These are phyloP conservation scores for Chamaedrilus cognettii DNA, from an alignment of 2,888 invertebrate species.

Conservation along the genomic window DNA sequence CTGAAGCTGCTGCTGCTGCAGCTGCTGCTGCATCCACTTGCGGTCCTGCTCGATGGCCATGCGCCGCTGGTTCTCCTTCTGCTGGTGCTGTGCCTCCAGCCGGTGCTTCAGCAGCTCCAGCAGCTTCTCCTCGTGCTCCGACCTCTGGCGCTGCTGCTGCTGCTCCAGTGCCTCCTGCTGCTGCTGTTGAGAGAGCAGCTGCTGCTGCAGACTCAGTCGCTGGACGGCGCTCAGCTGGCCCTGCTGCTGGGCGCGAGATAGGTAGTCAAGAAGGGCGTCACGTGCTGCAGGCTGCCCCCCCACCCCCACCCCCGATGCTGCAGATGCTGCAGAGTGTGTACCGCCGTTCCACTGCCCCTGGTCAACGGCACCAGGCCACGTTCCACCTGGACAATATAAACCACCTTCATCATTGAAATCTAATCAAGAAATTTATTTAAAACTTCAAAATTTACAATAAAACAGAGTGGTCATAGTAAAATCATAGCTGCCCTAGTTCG, in stretches of 20 bases:
- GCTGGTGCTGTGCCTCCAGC: not conserved
- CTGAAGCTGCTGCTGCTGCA: constrained; percentile 1
- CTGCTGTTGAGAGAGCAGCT: constrained; percentile 7
- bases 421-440: too few relatives aligned
- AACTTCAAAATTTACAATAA: too few relatives aligned
- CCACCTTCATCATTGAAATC: too few relatives aligned
- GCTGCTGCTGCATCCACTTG: constrained; percentile 5
- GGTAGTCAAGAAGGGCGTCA: not conserved
- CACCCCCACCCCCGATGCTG: too few relatives aligned
- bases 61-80: not conserved
- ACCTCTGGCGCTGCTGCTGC: not conserved
- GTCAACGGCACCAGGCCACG: too few relatives aligned
- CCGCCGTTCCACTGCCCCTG: too few relatives aligned
- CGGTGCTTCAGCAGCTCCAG: constrained; percentile 1
- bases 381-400: too few relatives aligned
- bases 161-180: constrained; percentile 2
- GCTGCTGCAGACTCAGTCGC: not conserved
- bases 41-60: constrained; percentile 10
- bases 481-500: too few relatives aligned
- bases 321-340: too few relatives aligned
- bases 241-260: not conserved
- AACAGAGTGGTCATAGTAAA: too few relatives aligned
- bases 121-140: constrained; percentile 4
- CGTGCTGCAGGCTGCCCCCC: too few relatives aligned
- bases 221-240: not conserved